These are phyloP conservation scores for Erebia palarica DNA, from an alignment of 2,888 invertebrate species.

Conservation along the genomic window DNA sequence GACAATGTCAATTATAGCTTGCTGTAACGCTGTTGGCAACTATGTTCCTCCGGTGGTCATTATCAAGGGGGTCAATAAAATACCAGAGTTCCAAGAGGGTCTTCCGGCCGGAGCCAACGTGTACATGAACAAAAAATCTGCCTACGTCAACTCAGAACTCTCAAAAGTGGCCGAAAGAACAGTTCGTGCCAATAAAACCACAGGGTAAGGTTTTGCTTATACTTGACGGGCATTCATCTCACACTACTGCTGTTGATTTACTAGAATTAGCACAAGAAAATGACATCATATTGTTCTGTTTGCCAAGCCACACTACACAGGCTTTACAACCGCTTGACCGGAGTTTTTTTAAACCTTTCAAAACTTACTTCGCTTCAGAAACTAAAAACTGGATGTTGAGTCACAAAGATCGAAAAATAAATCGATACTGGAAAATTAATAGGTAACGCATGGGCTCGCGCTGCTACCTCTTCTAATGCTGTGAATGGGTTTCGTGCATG, in stretches of 20 bases:
- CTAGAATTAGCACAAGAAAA: slow-evolving; percentile 7
- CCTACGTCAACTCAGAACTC: too few relatives aligned
- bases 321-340: slow-evolving; percentile 4
- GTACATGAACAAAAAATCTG: too few relatives aligned
- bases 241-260: background rate
- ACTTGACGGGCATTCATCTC: too few relatives aligned
- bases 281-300: slow-evolving; percentile 7
- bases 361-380: slow-evolving; percentile 7
- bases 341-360: slow-evolving; percentile 7
- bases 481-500: slow-evolving; percentile 7
- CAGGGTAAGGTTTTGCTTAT: too few relatives aligned
- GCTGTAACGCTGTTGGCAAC: too few relatives aligned
- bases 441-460: slow-evolving; percentile 6
- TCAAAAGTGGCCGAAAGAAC: too few relatives aligned
- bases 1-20: too few relatives aligned
- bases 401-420: slow-evolving; percentile 4
- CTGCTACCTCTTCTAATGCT: slow-evolving; percentile 7
- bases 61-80: too few relatives aligned
- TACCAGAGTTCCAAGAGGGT: too few relatives aligned
- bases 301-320: slow-evolving; percentile 7
- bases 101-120: too few relatives aligned
- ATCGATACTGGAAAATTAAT: slow-evolving; percentile 7
- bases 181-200: too few relatives aligned
- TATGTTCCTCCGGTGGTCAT: too few relatives aligned
- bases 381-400: slow-evolving; percentile 7